phyloP scores from a whole-genome alignment of 2,797 vertebrate species.

The Pogoniulus pusillus region DNA sequence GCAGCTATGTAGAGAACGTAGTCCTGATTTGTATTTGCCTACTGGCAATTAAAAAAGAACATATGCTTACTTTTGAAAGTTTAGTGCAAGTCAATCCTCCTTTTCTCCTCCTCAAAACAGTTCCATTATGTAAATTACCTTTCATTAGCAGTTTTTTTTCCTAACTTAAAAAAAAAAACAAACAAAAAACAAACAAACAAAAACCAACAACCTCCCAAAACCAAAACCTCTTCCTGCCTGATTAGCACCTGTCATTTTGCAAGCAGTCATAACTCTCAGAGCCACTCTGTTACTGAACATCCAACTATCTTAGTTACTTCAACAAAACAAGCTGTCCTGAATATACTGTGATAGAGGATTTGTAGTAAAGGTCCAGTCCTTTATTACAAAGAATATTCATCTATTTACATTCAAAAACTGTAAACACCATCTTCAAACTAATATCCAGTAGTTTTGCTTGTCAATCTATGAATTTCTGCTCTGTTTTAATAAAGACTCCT shows the following conservation, averaged over 20 bases:
- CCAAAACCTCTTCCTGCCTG: neutral
- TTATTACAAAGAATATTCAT: neutral
- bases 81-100: neutral
- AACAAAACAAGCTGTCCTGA: neutral
- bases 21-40: neutral
- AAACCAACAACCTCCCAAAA: too few species aligned
- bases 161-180: too few species aligned
- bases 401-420: neutral
- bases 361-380: neutral
- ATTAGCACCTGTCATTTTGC: neutral
- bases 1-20: neutral
- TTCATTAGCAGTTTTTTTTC: neutral
- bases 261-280: neutral
- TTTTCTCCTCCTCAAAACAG: neutral
- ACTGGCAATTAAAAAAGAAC: neutral
- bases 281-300: neutral
- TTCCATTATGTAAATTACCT: neutral
- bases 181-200: too few species aligned
- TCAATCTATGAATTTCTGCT: neutral
- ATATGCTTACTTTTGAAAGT: neutral
- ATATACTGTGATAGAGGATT: neutral
- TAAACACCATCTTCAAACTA: neutral
- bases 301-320: neutral
- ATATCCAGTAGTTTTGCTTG: slow-evolving; percentile 9
- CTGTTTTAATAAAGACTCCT: neutral